Evolutionary conservation across 23 tunicate genomes (phyloP).

Genomic region (Phallusia fumigata): DNA sequence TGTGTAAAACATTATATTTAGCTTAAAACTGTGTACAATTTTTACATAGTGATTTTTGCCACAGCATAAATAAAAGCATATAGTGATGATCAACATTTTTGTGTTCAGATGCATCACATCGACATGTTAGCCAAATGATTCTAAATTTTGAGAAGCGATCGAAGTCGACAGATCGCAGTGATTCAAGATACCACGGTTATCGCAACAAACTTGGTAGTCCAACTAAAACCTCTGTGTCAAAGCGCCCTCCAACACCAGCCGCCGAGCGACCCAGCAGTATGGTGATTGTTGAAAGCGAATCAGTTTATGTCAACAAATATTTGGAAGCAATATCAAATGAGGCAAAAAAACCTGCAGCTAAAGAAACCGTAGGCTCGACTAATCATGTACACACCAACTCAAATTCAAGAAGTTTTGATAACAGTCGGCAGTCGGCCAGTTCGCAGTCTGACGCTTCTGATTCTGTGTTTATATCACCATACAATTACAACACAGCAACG

Average conservation of each 20-base stretch:
- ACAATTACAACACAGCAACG: conserved; percentile 10
- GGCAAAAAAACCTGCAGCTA: conserved; percentile 11
- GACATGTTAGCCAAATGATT: conserved; percentile 73
- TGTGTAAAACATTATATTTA: too few species aligned
- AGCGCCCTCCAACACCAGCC: conserved; percentile 79
- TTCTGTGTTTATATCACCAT: conserved; percentile 32
- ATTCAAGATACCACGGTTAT: neutral
- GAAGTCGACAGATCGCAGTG: conserved; percentile 48
- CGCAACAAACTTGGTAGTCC: conserved; percentile 31
- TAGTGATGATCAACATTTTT: neutral
- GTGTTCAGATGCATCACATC: conserved; percentile 20
- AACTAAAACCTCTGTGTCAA: conserved; percentile 29
- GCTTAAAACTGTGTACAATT: too few species aligned
- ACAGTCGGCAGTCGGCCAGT: neutral
- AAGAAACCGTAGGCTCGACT: neutral
- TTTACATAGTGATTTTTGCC: too few species aligned
- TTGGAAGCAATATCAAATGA: conserved; percentile 39
- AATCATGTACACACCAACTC: too few species aligned
- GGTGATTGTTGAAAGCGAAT: conserved; percentile 43
- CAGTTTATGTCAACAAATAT: conserved; percentile 44
- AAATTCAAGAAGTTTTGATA: neutral
- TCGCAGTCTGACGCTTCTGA: conserved; percentile 12
- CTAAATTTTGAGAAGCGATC: conserved; percentile 71
- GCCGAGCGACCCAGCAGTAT: conserved; percentile 56
- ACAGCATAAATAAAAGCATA: too few species aligned